Conservation (phyloP, 2,113 vertebrate genomes). For the Paralichthys olivaceus region DNA sequence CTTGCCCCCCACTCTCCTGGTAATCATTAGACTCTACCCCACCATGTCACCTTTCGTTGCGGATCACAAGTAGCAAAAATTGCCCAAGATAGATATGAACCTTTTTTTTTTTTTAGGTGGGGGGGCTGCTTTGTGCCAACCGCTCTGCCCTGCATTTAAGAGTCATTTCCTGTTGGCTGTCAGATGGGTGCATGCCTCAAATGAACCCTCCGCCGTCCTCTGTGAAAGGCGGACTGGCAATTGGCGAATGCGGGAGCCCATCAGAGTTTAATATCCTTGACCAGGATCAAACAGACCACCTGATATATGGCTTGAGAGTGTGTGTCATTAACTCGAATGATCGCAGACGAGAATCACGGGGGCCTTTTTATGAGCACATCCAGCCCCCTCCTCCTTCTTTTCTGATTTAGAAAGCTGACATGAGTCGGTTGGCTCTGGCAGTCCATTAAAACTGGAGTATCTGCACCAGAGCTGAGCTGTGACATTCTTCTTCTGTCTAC, state of each 20-base stretch:
- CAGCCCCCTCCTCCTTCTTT: slow-evolving; percentile 36
- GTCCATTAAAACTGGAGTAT: slow-evolving; percentile 66
- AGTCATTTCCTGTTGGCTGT: slow-evolving; percentile 54
- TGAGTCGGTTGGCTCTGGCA: slow-evolving; percentile 58
- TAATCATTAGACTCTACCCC: not conserved
- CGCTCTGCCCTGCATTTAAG: slow-evolving; percentile 29
- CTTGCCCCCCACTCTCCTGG: too few species aligned
- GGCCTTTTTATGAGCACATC: slow-evolving; percentile 66
- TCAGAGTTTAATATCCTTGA: slow-evolving; percentile 76
- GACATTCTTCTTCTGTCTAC: slow-evolving; percentile 9
- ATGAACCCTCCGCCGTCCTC: slow-evolving; percentile 50
- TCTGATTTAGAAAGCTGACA: slow-evolving; percentile 75
- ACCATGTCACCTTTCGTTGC: slow-evolving; percentile 38
- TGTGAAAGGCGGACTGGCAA: slow-evolving; percentile 29
- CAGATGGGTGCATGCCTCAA: slow-evolving; percentile 32
- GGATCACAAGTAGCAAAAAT: slow-evolving; percentile 33
- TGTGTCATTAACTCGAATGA: slow-evolving; percentile 74
- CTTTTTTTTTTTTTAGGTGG: slow-evolving; percentile 10
- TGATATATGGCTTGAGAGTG: slow-evolving; percentile 65
- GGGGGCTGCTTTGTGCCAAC: slow-evolving; percentile 19
- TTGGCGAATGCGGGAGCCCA: slow-evolving; percentile 45
- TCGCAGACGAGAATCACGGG: slow-evolving; percentile 53
- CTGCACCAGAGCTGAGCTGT: slow-evolving; percentile 36
- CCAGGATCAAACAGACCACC: slow-evolving; percentile 70
- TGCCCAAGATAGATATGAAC: slow-evolving; percentile 35